Evolutionary conservation across 2,113 vertebrate species (phyloP), one percentile per base, ranked within the genome.

Genomic region (Hiodon alosoides): DNA sequence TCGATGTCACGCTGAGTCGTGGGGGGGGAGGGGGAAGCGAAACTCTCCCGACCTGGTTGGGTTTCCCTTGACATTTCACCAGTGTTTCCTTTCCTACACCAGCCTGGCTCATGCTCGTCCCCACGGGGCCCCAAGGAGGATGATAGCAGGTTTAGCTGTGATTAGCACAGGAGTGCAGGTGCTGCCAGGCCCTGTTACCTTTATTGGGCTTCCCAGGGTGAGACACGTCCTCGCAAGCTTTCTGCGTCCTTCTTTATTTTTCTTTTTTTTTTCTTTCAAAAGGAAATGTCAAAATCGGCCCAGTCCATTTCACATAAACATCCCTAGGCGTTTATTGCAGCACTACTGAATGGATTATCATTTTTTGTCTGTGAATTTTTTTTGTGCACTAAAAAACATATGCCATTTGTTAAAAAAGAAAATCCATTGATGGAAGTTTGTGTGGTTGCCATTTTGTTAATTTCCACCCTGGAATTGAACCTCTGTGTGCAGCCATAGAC

Each of bases 171-270:
- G 84, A 84, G 81, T 83, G 80, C 87, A 89, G 86, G 84, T 89
- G 83, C 80, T 88, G 88, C 83, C 87, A 89, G 81, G 75, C 82
- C 81, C 81, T 79, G 83, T 89, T 87, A 89, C 87, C 85, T 85
- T 86, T 83, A 86, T 82, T 79, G 70, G 76, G 79, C 86, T 85
- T 80, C 85, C 86, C 11, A 46, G 79, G 66, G 86, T 82, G 87
- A 85, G 86, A 78, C 47, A 10, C 48, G 10, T 72, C 54, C 55
- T 51, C 7, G 10, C 58, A 50, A 14, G 57, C 50, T n/a, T 8
- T 50, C 11, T 71, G 14, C 10, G 47, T 10, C 55, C 46, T 51
- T 58, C 31, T 58, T 59, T 58, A 52, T 48, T 14, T 46, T 64
- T 46, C 14, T 46, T 47, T 59, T 58, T 47, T 62, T 72, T 72